Base-by-base conservation (phyloP, 2,113 vertebrate genomes). In the Caranx ignobilis region DNA sequence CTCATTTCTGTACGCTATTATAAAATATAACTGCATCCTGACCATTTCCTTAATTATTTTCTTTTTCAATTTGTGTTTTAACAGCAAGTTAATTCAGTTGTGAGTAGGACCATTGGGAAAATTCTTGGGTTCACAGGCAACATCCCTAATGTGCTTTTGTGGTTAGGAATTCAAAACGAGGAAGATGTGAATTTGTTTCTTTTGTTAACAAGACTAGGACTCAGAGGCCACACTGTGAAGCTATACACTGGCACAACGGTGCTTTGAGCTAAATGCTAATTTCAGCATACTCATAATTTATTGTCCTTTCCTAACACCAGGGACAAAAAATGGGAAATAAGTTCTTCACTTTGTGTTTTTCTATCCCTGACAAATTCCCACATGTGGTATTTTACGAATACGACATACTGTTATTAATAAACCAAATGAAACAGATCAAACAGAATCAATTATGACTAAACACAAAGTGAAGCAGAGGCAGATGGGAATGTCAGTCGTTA, bases 31-130 rank as follows among this genome's bases (percentile, higher is more conserved):
- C 3, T 0, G 16, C 19, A 67, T 34, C 7, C 52, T 15, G 34
- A 21, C 66, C 26, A 54, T 52, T 71, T 50, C 52, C 54, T 70
- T 59, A 34, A 32, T 52, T 8, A n/a, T 67, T 60, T 59, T 74
- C 59, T 61, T 56, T 32, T 10, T 7, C 11, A 71, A 71, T 47
- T 55, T 8, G 21, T 75, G 26, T 4, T n/a, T n/a, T 31, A n/a
- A 56, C 9, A 45, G 64, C 35, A 62, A 62, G 34, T 18, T n/a
- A 37, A 57, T 75, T 19, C 41, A 60, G 15, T 12, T 7, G 43
- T 1, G 13, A 32, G 32, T 1, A 1, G 7, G 43, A 62, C 43
- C 10, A 41, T 7, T 63, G 15, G 39, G 12, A 47, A 5, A 45
- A 19, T 26, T 45, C 11, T 21, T 43, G 37, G 4, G 8, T n/a